Evolutionary conservation across 2,113 vertebrate species (phyloP).

Genomic region (Amblyopsis rosae): DNA sequence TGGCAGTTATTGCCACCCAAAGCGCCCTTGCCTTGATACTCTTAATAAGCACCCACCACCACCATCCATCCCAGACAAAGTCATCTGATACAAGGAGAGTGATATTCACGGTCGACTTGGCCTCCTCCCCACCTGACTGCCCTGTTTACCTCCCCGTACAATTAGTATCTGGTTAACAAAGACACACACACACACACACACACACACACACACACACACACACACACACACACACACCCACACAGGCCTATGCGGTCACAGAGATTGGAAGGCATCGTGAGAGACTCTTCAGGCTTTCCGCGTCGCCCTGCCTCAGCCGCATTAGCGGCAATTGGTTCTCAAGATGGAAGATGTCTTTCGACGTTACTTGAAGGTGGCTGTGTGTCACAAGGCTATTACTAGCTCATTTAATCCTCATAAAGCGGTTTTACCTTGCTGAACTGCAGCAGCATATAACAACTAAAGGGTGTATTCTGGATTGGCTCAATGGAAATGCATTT

Average conservation of each 20-base stretch:
- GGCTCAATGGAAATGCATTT: slow-evolving; percentile 58
- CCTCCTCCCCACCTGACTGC: slow-evolving; percentile 71
- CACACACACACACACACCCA: slow-evolving; percentile 46
- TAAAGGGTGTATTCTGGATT: slow-evolving; percentile 46
- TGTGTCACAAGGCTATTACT: slow-evolving; percentile 57
- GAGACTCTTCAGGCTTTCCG: background rate
- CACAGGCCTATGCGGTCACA: slow-evolving; percentile 18
- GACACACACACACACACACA: slow-evolving; percentile 44
- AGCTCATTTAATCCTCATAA: slow-evolving; percentile 64
- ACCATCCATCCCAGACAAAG: slow-evolving; percentile 60
- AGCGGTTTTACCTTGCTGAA: slow-evolving; percentile 40
- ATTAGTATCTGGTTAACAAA: slow-evolving; percentile 71
- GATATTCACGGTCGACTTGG: slow-evolving; percentile 79
- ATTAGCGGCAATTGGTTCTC: slow-evolving; percentile 63
- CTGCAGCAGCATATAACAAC: slow-evolving; percentile 42
- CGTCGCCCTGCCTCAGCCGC: slow-evolving; percentile 21
- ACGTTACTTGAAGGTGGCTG: slow-evolving; percentile 65
- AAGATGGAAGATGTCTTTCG: slow-evolving; percentile 75
- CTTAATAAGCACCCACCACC: slow-evolving; percentile 72
- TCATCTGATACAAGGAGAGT: slow-evolving; percentile 77
- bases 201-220: slow-evolving; percentile 65
- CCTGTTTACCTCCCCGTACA: slow-evolving; percentile 73
- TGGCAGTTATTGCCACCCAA: slow-evolving; percentile 35
- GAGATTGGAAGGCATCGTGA: background rate
- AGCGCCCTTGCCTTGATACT: slow-evolving; percentile 38